Evolutionary conservation across 2,113 vertebrate genomes (phyloP), one percentile per base, ranked within the genome.

Genomic region (Alligator sinensis): DNA sequence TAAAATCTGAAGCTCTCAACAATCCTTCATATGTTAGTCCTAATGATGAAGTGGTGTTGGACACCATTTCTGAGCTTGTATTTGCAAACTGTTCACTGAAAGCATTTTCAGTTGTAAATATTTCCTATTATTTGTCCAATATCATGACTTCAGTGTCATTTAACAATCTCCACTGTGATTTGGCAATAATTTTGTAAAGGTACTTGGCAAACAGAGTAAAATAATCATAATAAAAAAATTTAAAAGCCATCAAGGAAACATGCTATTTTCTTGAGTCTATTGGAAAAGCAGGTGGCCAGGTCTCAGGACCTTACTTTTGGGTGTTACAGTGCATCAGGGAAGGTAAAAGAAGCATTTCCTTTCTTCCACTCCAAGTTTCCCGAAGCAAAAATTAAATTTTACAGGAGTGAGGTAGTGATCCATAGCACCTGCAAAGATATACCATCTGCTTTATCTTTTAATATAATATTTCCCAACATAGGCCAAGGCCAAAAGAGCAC

Each of bases 361-460:
- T 96, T 94, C 82, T 95, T 94, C 77, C 28, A 87, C 84, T 81
- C 68, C 63, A 90, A 25, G 76, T 91, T 85, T 96, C 95, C 94
- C 89, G 30, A 84, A 92, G 86, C 55, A 92, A 91, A 97, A 94
- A 77, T 81, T 87, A 95, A 89, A 17, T 72, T 93, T 95, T 92
- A 92, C 13, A 6, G 21, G 85, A 24, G 91, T 95, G 91, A 97
- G 82, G 82, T 75, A 93, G 88, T 93, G 91, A 94, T 86, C 90
- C 85, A 13, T 60, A 87, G 55, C 82, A 95, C 95, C 92, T 95
- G 96, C 91, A 84, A 91, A 59, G 62, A 77, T 14, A 21, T 89
- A 58, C 30, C 1, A n/a, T 89, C 86, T 82, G 74, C 80, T 90
- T 89, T 93, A 90, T 92, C 83, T 93, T 84, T 89, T 86, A 87